Evolutionary conservation across 2,113 vertebrate genomes (phyloP), one percentile per base, ranked within the genome.

Genomic region (Tachycineta bicolor): DNA sequence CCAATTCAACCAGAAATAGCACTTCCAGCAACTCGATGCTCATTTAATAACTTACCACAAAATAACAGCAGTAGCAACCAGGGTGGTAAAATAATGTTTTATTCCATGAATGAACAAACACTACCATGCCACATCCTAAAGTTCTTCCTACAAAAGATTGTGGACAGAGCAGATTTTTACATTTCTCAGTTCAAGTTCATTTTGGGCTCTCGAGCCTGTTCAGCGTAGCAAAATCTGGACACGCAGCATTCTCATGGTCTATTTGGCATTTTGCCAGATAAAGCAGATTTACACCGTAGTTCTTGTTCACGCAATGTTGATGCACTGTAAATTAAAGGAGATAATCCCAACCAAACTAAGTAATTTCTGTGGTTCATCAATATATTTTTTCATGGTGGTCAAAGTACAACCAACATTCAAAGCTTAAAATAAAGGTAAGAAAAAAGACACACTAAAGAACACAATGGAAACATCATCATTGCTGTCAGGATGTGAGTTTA

Each of bases 11-110:
- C 43, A 88, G 50, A 18, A 93, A 64, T 0, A 43, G n/a, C 44
- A 67, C 11, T 73, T 89, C 47, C 26, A 80, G 67, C 14, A 86
- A 46, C n/a, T 5, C 6, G 21, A n/a, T n/a, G n/a, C 9, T 70
- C 46, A 70, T 37, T 87, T 71, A 83, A 81, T 23, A 37, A 68
- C 64, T 64, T 56, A 39, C 67, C 16, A 52, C 6, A 50, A 89
- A 96, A 84, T 79, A 96, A 96, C 52, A 74, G 92, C 88, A 92
- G 93, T 90, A 92, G 94, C 93, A 87, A 83, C 91, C 96, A 93
- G 47, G 86, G 95, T 98, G 98, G 97, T 98, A 98, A 98, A 98
- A 98, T 98, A 98, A 98, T 95, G 97, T 97, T 98, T 98, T 98
- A 98, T 98, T 98, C 97, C 96, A 96, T 97, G 97, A 97, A 97